phyloP scores from a whole-genome alignment of 2,888 invertebrate species.

The Anthophora plumipes region DNA sequence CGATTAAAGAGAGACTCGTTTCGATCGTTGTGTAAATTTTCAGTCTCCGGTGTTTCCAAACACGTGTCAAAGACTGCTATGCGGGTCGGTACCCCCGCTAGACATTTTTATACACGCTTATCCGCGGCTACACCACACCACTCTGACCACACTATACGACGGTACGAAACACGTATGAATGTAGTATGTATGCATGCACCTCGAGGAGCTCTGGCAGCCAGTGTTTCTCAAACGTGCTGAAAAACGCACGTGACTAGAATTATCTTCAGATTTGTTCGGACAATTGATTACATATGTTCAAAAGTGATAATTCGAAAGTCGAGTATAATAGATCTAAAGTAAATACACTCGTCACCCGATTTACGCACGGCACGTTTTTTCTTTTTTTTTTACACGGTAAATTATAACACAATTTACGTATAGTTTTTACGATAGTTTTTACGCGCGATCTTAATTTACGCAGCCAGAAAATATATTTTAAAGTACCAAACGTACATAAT shows the following conservation, averaged over 20 bases:
- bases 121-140: background rate
- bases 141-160: constrained; percentile 6
- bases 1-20: background rate
- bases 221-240: constrained; percentile 41
- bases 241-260: background rate
- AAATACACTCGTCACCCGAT: too few relatives aligned
- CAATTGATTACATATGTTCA: background rate
- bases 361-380: too few relatives aligned
- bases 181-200: background rate
- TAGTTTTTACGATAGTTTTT: too few relatives aligned
- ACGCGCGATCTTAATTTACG: too few relatives aligned
- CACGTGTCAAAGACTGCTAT: constrained; percentile 75
- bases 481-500: too few relatives aligned
- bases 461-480: too few relatives aligned
- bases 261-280: background rate
- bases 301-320: background rate
- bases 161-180: background rate
- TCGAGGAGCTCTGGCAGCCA: constrained; percentile 20
- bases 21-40: constrained; percentile 18
- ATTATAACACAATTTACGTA: too few relatives aligned
- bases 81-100: constrained; percentile 76
- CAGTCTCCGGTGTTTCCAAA: constrained; percentile 27
- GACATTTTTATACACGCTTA: constrained; percentile 71
- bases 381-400: too few relatives aligned
- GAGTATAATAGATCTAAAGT: background rate